Base-by-base conservation (phyloP, 2,797 vertebrate genomes). In the Alfaro cultratus region DNA sequence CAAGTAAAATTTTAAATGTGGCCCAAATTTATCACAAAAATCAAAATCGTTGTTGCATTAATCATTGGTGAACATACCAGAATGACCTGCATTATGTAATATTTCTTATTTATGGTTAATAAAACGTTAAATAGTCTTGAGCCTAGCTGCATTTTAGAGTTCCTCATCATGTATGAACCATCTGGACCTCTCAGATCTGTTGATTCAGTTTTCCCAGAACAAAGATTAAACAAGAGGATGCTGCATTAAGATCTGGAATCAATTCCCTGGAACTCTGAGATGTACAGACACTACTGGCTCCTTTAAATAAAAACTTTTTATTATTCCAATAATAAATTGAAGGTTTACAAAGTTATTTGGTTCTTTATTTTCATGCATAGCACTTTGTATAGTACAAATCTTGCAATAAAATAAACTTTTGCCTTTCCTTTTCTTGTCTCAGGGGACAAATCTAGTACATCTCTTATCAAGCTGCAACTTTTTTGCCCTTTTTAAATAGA, bases 21-120 rank as follows among this genome's bases (percentile, higher is more conserved):
- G 49, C 45, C 21, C 21, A 8, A 7, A 9, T 26, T 75, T 16
- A 13, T 70, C 86, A 71, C 83, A 21, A 88, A 87, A 90, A 90
- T 90, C 87, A 89, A 21, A 13, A 1, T 29, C 47, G 47, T 76
- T 15, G 53, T 34, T 49, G 12, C 26, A 75, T 26, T 62, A 53
- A 34, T 76, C 0, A 57, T 36, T 16, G 1, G 29, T 85, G 81
- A 79, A 84, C 88, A 86, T 86, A 92, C 83, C 86, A 90, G 89
- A 73, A 81, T 46, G 80, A 41, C 78, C 83, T 53, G 51, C 18
- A 53, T 68, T 31, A 55, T 47, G 36, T 31, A 9, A 26, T 73
- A 60, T 46, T 43, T 26, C 29, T 29, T 43, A 41, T 26, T 43
- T 5, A 68, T 41, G 34, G 18, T 41, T 8, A 21, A 67, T 67